Conservation (phyloP, 2,888 invertebrate genomes). For the Pseudococcus longispinus region DNA sequence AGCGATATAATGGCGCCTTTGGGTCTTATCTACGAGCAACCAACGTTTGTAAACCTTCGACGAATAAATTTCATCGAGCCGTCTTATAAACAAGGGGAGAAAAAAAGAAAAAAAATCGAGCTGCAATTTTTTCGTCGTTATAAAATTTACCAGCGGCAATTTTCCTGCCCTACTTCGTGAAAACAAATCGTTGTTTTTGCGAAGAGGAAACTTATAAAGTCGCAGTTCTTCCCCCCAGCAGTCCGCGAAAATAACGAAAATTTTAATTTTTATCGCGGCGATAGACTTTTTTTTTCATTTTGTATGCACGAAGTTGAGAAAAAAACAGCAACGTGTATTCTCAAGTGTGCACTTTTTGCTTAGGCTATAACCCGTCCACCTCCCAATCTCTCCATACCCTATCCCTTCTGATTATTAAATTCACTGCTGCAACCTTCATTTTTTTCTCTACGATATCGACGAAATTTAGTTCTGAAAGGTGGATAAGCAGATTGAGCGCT, state of each 20-base stretch:
- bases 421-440: no score
- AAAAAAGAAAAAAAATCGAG: not conserved
- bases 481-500: no score
- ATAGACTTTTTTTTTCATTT: not conserved
- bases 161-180: not conserved
- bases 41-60: constrained; percentile 11
- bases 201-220: not conserved
- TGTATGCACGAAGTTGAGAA: no score
- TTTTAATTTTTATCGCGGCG: not conserved
- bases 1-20: constrained; percentile 34
- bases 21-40: constrained; percentile 14
- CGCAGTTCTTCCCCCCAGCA: not conserved
- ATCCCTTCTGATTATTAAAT: no score
- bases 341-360: no score
- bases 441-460: no score
- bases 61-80: constrained; percentile 38
- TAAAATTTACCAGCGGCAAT: constrained; percentile 11
- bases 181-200: not conserved
- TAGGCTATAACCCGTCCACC: no score
- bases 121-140: constrained; percentile 28
- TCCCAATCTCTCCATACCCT: no score
- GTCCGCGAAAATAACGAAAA: not conserved
- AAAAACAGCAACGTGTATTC: no score
- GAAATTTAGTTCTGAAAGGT: no score
- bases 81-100: constrained; percentile 13